Evolutionary conservation across 2,797 vertebrate genomes (phyloP).

Genomic region (Balearica regulorum): DNA sequence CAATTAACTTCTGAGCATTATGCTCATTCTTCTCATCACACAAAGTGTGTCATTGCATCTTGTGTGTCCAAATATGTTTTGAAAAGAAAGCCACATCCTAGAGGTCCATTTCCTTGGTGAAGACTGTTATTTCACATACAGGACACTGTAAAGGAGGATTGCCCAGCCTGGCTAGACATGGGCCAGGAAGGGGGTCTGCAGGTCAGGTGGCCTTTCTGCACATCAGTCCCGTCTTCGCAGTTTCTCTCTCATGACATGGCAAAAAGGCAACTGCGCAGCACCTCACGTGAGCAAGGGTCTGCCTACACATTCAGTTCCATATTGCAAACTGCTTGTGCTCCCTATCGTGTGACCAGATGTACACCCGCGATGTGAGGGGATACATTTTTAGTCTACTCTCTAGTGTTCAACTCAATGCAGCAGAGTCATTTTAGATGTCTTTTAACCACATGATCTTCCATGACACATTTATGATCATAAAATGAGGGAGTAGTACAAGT

Average conservation of each 20-base stretch:
- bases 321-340: not conserved
- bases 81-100: not conserved
- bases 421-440: not conserved
- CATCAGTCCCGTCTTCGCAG: not conserved
- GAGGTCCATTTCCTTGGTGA: not conserved
- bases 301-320: rapidly evolving
- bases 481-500: not conserved
- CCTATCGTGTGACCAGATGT: rapidly evolving
- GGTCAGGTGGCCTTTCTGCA: not conserved
- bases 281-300: not conserved
- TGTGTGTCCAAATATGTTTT: not conserved
- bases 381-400: not conserved
- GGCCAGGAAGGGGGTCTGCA: not conserved
- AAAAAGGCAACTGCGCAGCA: not conserved
- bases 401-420: not conserved
- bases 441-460: not conserved
- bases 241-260: not conserved
- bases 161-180: not conserved
- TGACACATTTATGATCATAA: not conserved
- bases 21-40: not conserved
- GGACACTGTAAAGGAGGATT: not conserved
- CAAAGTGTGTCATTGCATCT: not conserved
- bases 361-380: not conserved
- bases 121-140: not conserved
- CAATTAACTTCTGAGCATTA: not conserved